Conservation (phyloP, 2,888 invertebrate genomes). For the Gari tellinella region DNA sequence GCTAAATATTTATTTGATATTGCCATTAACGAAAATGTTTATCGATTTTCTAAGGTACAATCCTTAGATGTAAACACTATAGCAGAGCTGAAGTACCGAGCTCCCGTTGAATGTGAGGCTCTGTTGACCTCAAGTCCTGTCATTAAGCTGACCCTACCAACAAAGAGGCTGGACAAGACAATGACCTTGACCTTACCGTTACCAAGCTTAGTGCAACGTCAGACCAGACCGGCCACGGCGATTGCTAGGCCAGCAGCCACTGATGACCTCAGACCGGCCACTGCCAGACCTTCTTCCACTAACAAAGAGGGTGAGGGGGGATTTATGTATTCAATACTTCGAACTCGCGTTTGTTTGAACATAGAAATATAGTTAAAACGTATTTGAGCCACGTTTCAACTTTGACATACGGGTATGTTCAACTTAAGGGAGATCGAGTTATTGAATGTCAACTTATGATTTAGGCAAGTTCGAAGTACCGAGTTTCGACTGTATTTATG, state of each 20-base stretch:
- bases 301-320: constrained; percentile 27
- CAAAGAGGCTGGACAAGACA: constrained; percentile 66
- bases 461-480: too few relatives aligned
- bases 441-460: too few relatives aligned
- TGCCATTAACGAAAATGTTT: too few relatives aligned
- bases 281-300: constrained; percentile 53
- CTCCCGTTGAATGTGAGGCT: constrained; percentile 62
- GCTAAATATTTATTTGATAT: too few relatives aligned
- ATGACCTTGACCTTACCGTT: constrained; percentile 74
- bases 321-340: too few relatives aligned
- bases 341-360: too few relatives aligned
- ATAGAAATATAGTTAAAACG: too few relatives aligned
- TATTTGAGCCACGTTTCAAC: too few relatives aligned
- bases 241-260: constrained; percentile 21
- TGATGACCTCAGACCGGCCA: constrained; percentile 48
- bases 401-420: too few relatives aligned
- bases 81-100: constrained; percentile 69
- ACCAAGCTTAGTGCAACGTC: constrained; percentile 68
- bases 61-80: constrained; percentile 73
- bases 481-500: too few relatives aligned
- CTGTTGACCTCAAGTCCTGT: constrained; percentile 75
- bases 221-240: constrained; percentile 73
- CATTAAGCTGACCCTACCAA: constrained; percentile 59
- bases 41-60: constrained; percentile 67
- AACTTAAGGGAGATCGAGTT: too few relatives aligned